Percentiles rank a stretch among this genome's conserved stretches.
Conservation (phyloP, 2,888 invertebrate genomes). For the Blera fallax region DNA sequence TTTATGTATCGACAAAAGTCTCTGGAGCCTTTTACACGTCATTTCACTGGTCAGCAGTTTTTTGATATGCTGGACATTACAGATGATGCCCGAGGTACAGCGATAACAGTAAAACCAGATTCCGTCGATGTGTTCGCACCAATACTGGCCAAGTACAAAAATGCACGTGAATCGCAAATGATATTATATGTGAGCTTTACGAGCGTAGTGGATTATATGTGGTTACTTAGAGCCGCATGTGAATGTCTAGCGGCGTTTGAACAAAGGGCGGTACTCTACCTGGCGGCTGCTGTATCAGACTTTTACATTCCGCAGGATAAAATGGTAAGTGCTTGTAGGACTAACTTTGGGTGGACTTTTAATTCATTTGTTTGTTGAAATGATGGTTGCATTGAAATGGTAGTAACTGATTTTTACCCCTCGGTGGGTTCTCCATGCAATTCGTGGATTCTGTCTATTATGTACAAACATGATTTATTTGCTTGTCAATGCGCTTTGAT, state of each 20-base stretch:
- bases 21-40: slow-evolving; percentile 94
- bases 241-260: slow-evolving; percentile 88
- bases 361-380: not conserved
- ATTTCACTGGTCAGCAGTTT: slow-evolving; percentile 90
- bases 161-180: slow-evolving; percentile 88
- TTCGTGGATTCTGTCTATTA: too few species aligned
- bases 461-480: slow-evolving; percentile 50
- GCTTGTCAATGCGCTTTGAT: slow-evolving; percentile 29
- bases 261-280: slow-evolving; percentile 90
- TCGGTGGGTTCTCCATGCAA: too few species aligned
- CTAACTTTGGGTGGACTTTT: too few species aligned
- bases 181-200: slow-evolving; percentile 91
- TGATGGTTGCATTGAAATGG: not conserved
- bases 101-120: slow-evolving; percentile 88
- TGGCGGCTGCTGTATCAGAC: slow-evolving; percentile 99
- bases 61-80: slow-evolving; percentile 88
- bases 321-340: slow-evolving; percentile 86
- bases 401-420: too few species aligned
- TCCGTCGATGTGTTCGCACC: slow-evolving; percentile 88
- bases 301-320: slow-evolving; percentile 97
- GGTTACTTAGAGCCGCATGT: slow-evolving; percentile 92
- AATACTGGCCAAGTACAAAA: slow-evolving; percentile 89
- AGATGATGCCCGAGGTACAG: slow-evolving; percentile 84
- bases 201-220: slow-evolving; percentile 95
- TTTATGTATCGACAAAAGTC: slow-evolving; percentile 96